phyloP scores from a whole-genome alignment of 2,113 vertebrate genomes.

The Salminus brasiliensis region DNA sequence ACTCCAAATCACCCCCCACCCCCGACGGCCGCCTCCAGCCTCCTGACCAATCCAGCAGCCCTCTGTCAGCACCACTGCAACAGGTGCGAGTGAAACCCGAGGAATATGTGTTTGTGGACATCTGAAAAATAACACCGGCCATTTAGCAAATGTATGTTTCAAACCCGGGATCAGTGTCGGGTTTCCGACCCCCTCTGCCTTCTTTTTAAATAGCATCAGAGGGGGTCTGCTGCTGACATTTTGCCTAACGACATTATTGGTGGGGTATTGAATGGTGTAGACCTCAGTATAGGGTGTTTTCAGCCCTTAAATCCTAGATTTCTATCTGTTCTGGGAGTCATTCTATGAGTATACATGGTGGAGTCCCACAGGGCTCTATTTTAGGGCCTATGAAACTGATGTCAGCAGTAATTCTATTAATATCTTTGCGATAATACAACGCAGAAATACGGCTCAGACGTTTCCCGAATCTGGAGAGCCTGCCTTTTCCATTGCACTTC shows the following conservation, averaged over 20 bases:
- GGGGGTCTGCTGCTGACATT: slow-evolving; percentile 28
- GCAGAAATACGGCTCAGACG: no score
- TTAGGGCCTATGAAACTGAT: no score
- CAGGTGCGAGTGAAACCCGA: slow-evolving; percentile 66
- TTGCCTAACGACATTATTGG: background rate
- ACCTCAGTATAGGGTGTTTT: no score
- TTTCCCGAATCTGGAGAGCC: no score
- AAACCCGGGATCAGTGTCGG: slow-evolving; percentile 47
- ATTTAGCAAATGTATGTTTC: slow-evolving; percentile 53
- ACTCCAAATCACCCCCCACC: background rate
- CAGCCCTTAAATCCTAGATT: no score
- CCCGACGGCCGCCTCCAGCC: background rate
- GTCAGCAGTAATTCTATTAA: no score
- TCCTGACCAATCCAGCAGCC: slow-evolving; percentile 22
- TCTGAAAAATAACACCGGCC: slow-evolving; percentile 62
- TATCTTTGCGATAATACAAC: no score
- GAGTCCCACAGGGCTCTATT: no score
- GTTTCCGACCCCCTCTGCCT: slow-evolving; percentile 49
- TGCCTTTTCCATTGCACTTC: no score
- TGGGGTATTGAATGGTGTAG: background rate
- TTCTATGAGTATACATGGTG: no score
- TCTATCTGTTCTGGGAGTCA: no score
- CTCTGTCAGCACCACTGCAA: slow-evolving; percentile 55
- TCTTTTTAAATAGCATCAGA: slow-evolving; percentile 50
- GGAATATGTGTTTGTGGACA: slow-evolving; percentile 45